These are phyloP conservation scores for Chionis minor DNA, from an alignment of 2,113 vertebrate species.

Conservation along the genomic window DNA sequence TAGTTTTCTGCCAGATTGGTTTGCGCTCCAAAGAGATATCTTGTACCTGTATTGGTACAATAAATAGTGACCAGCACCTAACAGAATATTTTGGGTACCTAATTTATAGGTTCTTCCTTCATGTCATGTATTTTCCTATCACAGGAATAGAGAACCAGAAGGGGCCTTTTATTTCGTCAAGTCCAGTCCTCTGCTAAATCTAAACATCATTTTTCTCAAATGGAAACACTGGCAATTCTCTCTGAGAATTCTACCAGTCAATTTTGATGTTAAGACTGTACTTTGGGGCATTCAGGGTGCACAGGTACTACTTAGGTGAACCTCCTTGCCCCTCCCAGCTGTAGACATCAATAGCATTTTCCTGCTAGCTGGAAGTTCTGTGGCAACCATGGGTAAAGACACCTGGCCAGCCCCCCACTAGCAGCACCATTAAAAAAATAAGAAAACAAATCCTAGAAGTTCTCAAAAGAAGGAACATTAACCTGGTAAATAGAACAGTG, in stretches of 20 bases:
- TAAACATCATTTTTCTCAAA: not conserved
- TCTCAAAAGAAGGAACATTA: not conserved
- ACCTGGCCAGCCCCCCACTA: not conserved
- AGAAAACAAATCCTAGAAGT: not conserved
- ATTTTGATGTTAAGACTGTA: not conserved
- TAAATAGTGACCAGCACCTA: not conserved
- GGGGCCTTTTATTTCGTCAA: not conserved
- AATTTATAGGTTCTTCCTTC: not conserved
- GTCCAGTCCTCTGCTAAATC: not conserved
- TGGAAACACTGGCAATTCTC: not conserved
- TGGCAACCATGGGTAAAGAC: not conserved
- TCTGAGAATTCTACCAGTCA: not conserved
- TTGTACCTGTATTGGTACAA: not conserved
- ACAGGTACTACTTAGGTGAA: not conserved
- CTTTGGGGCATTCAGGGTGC: not conserved
- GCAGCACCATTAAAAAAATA: not conserved
- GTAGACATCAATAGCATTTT: not conserved
- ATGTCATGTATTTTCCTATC: not conserved
- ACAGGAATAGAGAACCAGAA: not conserved
- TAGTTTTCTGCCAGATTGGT: not conserved
- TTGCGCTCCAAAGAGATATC: not conserved
- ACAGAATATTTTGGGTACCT: not conserved
- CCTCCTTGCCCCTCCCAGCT: not conserved
- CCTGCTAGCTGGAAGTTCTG: not conserved
- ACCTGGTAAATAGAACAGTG: not conserved